Base-by-base conservation (phyloP, 2,113 vertebrate species). In the Gnathonemus echidnorhynchus region DNA sequence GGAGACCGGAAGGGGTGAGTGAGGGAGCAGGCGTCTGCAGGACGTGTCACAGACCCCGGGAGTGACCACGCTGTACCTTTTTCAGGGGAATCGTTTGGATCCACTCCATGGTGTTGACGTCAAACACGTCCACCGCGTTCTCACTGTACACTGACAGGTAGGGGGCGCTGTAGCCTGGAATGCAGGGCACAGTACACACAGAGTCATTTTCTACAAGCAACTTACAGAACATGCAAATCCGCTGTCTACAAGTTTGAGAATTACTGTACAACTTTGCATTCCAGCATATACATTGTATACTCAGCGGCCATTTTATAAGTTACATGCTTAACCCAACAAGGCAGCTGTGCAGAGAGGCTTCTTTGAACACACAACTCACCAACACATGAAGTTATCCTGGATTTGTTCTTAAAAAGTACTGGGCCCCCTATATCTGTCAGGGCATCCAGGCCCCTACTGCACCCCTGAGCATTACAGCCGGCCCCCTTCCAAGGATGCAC, bases 31-130 rank as follows among this genome's bases (percentile, higher is more conserved):
- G 9, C 21, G 53, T 6, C 27, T 56, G 70, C 15, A n/a, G 49
- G 13, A 74, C 19, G 0, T 5, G 27, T 27, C 50, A 53, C 42
- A 19, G 48, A 35, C 24, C 21, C 83, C 2, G 9, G 1, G n/a
- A 9, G 13, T 31, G n/a, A 70, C 62, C 21, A 21, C 42, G 45
- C 31, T 4, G 3, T 95, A 99, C 98, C 98, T 99, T 99, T 93
- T 99, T 99, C 19, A 99, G 97, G 21, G 98, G 98, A 92, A 99
- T 97, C 92, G 98, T 98, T 93, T 99, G 98, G 92, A 99, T 99
- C 98, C 98, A 99, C 91, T 99, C 98, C 97, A 98, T 99, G 88
- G 98, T 98, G 95, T 99, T 99, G 91, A 99, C 97, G 0, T 99
- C 97, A 0, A 99, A 99, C 92, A 99, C 95, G 90, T 99, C 98